Conservation (phyloP, 2,888 invertebrate species). For the Eristalis tenax region DNA sequence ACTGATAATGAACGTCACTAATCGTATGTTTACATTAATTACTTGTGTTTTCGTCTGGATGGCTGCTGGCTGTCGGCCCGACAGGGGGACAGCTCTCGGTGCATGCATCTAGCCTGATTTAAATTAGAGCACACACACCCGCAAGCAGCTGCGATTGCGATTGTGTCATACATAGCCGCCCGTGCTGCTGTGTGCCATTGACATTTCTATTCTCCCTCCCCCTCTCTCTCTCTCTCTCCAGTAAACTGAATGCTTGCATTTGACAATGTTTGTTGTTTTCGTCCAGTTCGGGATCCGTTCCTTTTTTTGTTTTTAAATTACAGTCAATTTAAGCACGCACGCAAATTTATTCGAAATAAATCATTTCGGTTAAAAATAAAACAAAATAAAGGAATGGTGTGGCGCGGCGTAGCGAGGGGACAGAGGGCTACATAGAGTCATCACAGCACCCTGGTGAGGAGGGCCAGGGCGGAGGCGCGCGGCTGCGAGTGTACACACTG, state of each 20-base stretch:
- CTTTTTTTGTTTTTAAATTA: conserved; percentile 19
- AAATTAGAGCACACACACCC: background rate
- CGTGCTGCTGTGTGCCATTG: conserved; percentile 19
- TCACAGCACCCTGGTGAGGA: background rate
- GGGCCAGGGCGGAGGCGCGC: too few relatives aligned
- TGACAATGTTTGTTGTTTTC: background rate
- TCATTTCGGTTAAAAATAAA: conserved; percentile 43
- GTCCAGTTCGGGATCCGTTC: background rate
- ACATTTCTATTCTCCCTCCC: conserved; percentile 13
- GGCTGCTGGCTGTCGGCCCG: background rate
- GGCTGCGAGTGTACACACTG: background rate
- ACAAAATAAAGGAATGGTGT: background rate
- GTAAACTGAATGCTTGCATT: background rate
- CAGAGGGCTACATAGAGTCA: background rate
- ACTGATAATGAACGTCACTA: conserved; percentile 31
- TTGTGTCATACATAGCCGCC: background rate
- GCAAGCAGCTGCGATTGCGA: background rate
- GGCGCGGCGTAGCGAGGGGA: background rate
- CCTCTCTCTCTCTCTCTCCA: background rate
- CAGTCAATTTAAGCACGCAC: conserved; percentile 46
- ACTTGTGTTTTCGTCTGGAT: conserved; percentile 20
- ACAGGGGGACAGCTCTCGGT: background rate
- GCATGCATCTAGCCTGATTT: conserved; percentile 1
- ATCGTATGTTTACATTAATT: conserved; percentile 45
- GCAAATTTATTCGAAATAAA: conserved; percentile 61